Conservation (phyloP, 1,140 invertebrate species). For the Bombus picipes region DNA sequence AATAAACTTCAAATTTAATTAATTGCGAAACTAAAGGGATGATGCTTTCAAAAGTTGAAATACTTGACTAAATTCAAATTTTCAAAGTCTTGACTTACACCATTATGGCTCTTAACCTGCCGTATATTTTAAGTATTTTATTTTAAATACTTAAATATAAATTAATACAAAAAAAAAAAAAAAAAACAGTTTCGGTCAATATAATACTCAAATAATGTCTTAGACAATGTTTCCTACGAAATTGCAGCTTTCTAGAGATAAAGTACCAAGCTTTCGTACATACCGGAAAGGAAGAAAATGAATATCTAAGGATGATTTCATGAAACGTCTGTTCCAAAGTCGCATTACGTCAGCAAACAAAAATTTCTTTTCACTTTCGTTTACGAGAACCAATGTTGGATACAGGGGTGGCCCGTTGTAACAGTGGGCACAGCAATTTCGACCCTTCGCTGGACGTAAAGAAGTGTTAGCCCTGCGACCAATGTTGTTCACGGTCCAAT, state of each 20-base stretch:
- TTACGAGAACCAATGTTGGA: conserved; percentile 33
- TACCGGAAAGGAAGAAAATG: neutral
- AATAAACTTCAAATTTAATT: too few species aligned
- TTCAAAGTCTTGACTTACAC: neutral
- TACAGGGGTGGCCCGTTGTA: conserved; percentile 30
- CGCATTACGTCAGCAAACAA: conserved; percentile 2
- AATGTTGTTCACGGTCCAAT: conserved; percentile 71
- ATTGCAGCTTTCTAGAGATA: too few species aligned
- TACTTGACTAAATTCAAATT: neutral
- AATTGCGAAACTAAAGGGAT: too few species aligned
- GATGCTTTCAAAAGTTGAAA: too few species aligned
- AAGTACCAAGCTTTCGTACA: too few species aligned
- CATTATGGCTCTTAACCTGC: too few species aligned
- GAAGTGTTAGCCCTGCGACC: conserved; percentile 67
- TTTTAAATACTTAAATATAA: too few species aligned
- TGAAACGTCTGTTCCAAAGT: neutral
- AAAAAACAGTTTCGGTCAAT: too few species aligned
- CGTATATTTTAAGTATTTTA: too few species aligned
- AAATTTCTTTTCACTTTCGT: conserved; percentile 56
- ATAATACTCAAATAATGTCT: too few species aligned
- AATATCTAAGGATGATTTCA: neutral
- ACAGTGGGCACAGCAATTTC: conserved; percentile 61
- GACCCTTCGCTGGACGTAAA: conserved; percentile 58
- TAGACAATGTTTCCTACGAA: too few species aligned
- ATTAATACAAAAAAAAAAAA: too few species aligned